Conservation (phyloP, 2,888 invertebrate species). For the Odontothrips loti region DNA sequence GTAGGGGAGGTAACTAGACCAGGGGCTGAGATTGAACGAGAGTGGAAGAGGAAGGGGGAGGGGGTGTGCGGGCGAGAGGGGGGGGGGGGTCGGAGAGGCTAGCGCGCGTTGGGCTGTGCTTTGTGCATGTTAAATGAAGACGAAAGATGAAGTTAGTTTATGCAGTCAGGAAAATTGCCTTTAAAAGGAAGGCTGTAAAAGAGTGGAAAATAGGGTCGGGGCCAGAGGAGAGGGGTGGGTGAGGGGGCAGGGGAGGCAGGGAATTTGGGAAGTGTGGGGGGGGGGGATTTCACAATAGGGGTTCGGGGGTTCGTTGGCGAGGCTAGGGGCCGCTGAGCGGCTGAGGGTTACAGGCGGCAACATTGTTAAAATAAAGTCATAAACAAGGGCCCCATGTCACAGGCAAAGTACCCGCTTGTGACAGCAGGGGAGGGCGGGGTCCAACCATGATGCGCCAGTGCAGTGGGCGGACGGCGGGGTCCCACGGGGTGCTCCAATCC, state of each 20-base stretch:
- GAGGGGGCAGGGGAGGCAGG: not conserved
- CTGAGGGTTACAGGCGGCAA: not conserved
- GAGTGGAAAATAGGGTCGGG: constrained; percentile 21
- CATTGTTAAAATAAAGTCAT: constrained; percentile 25
- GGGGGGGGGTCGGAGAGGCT: not conserved
- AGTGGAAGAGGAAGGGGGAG: not conserved
- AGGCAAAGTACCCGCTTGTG: too few relatives aligned
- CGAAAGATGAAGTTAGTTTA: constrained; percentile 26
- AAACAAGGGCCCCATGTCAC: not conserved
- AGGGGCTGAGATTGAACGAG: not conserved
- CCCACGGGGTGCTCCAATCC: too few relatives aligned
- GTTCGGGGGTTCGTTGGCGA: constrained; percentile 18
- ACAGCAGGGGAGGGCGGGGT: too few relatives aligned
- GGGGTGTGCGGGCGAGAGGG: not conserved
- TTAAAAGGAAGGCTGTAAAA: constrained; percentile 25
- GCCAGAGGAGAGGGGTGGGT: not conserved
- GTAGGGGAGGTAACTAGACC: too few relatives aligned
- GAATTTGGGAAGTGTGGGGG: not conserved
- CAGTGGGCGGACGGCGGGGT: too few relatives aligned
- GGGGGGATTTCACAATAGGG: not conserved
- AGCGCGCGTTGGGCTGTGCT: constrained; percentile 7
- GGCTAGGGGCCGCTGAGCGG: not conserved
- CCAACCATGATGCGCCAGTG: too few relatives aligned
- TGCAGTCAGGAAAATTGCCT: constrained; percentile 24
- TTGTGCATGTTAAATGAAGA: constrained; percentile 26